phyloP scores from a whole-genome alignment of 1,140 invertebrate species.

The Drosophila repleta region DNA sequence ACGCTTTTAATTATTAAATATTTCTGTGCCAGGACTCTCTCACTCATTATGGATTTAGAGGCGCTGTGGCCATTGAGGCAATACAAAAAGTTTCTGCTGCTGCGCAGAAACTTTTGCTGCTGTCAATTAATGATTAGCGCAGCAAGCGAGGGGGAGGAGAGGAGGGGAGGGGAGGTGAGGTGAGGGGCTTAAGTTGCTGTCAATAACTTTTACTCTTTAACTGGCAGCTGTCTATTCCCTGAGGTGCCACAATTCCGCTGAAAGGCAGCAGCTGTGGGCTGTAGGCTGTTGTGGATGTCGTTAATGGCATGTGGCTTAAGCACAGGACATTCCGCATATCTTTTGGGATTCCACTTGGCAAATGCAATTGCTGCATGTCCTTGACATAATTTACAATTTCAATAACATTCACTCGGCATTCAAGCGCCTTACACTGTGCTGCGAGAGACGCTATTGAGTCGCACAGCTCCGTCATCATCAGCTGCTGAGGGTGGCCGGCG shows the following conservation, averaged over 20 bases:
- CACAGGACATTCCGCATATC: slow-evolving; percentile 34
- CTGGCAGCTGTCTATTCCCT: slow-evolving; percentile 66
- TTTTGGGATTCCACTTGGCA: slow-evolving; percentile 12
- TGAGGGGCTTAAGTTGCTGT: slow-evolving; percentile 51
- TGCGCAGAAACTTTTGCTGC: slow-evolving; percentile 52
- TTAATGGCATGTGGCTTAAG: slow-evolving; percentile 34
- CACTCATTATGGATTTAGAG: slow-evolving; percentile 62
- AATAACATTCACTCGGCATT: slow-evolving; percentile 65
- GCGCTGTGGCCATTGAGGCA: slow-evolving; percentile 30
- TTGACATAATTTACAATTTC: slow-evolving; percentile 82
- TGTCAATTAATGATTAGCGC: slow-evolving; percentile 63
- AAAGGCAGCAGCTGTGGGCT: slow-evolving; percentile 3
- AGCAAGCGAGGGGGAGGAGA: background rate
- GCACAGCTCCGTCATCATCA: slow-evolving; percentile 20
- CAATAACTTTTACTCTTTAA: slow-evolving; percentile 77
- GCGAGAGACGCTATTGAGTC: slow-evolving; percentile 39
- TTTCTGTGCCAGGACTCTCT: slow-evolving; percentile 48
- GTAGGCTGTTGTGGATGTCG: slow-evolving; percentile 11
- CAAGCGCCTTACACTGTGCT: slow-evolving; percentile 56
- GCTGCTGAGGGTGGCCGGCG: slow-evolving; percentile 27
- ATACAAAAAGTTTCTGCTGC: slow-evolving; percentile 61
- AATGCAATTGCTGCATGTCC: slow-evolving; percentile 59
- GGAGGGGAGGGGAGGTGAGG: slow-evolving; percentile 12
- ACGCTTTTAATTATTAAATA: slow-evolving; percentile 74
- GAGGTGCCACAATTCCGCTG: slow-evolving; percentile 39